Percentiles rank a stretch among this genome's conserved stretches.
Conservation (phyloP, 2,888 invertebrate species). For the Bombylius discolor region DNA sequence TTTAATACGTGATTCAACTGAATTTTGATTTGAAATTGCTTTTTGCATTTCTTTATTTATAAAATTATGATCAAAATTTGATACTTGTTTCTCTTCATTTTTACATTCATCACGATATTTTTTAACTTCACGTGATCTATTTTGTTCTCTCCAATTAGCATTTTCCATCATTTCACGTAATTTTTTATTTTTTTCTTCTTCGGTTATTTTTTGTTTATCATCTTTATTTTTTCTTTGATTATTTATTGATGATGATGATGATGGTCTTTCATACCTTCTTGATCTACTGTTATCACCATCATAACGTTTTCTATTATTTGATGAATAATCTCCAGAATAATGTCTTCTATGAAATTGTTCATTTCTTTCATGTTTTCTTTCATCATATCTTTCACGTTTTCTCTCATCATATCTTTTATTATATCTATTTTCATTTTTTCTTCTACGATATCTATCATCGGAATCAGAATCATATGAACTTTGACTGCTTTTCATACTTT, state of each 20-base stretch:
- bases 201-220: conserved; percentile 35
- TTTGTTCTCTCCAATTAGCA: conserved; percentile 55
- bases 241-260: neutral
- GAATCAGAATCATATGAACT: neutral
- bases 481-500: neutral
- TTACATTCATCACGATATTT: conserved; percentile 48
- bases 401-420: neutral
- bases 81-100: conserved; percentile 36
- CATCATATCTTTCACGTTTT: neutral
- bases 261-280: neutral
- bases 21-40: conserved; percentile 46
- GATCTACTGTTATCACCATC: neutral
- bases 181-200: conserved; percentile 54
- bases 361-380: neutral
- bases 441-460: neutral
- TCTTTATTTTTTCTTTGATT: neutral
- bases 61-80: conserved; percentile 42
- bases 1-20: conserved; percentile 71
- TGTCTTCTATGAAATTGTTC: neutral
- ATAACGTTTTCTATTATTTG: neutral
- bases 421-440: neutral
- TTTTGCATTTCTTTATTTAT: conserved; percentile 34
- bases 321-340: neutral
- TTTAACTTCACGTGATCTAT: conserved; percentile 50
- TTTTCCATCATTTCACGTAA: conserved; percentile 73